Evolutionary conservation across 2,797 vertebrate species (phyloP), one percentile per base, ranked within the genome.

Genomic region (Darevskia mixta): DNA sequence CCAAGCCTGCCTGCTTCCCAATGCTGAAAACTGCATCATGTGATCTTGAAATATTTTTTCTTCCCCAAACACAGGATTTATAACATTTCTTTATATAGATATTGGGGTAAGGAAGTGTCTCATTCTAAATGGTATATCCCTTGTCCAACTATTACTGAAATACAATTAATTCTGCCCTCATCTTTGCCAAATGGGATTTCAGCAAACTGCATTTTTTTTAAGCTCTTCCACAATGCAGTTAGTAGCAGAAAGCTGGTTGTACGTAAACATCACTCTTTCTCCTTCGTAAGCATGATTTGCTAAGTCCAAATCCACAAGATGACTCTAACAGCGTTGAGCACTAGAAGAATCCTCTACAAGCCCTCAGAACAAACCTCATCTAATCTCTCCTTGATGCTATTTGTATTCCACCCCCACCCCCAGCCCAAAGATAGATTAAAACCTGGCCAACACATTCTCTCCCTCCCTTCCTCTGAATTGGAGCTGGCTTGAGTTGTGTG

Each of bases 311-410:
- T 92, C 81, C 86, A 88, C 84, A 86, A 91, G 11, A 43, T 93
- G 87, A 93, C 87, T 87, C 41, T 82, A 88, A 55, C 90, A 82
- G 72, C n/a, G 81, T 49, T 17, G 66, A 69, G 8, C 69, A 29
- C 84, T 90, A 72, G 77, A 89, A 89, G 88, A 92, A 92, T 88
- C 87, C 23, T 84, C 92, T 91, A 67, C 82, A 72, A 93, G 87
- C 3, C 79, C 92, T 67, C 82, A 87, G 66, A 17, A 11, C 66
- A 87, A 90, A 85, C 90, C 87, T 55, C 0, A 0, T 91, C 83
- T 92, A 94, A 95, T 94, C 88, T 90, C 86, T 91, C 81, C 89
- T 91, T 79, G 79, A 64, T 89, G 88, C 81, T 91, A 41, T 92
- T 93, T 94, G 67, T 91, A 92, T 85, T 88, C 7, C 17, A 20